A percentile compares a stretch with the other conserved stretches of the same genome.
Evolutionary conservation across 2,797 vertebrate species (phyloP).

Genomic region (Phrynocephalus vlangalii): DNA sequence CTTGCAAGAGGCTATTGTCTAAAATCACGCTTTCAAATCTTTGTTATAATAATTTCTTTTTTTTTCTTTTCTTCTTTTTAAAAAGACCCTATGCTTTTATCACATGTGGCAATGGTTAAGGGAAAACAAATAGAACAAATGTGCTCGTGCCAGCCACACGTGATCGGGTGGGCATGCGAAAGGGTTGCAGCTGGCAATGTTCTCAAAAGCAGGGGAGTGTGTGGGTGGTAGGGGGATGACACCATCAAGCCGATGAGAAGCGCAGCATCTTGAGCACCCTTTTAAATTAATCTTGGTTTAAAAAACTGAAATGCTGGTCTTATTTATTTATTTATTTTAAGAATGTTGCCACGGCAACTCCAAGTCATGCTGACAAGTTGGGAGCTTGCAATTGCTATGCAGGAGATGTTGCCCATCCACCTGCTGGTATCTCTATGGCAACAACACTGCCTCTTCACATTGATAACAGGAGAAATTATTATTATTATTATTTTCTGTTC

Average conservation of each 20-base stretch:
- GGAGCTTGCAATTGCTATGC: slow-evolving; percentile 68
- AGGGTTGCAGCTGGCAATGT: neutral
- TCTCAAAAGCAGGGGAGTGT: neutral
- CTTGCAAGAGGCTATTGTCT: neutral
- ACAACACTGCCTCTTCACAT: slow-evolving; percentile 63
- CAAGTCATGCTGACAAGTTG: slow-evolving; percentile 55
- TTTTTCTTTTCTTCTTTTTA: neutral
- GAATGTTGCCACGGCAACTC: slow-evolving; percentile 68
- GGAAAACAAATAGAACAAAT: neutral
- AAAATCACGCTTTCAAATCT: no score
- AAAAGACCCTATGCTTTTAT: neutral
- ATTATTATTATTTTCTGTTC: neutral
- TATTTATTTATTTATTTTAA: neutral
- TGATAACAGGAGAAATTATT: slow-evolving; percentile 41
- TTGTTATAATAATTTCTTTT: no score
- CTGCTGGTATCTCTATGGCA: slow-evolving; percentile 73
- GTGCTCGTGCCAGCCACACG: neutral
- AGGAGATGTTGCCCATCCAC: slow-evolving; percentile 57
- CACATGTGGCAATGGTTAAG: neutral
- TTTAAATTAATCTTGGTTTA: slow-evolving; percentile 58
- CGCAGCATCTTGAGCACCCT: slow-evolving; percentile 20
- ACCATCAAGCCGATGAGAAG: slow-evolving; percentile 39
- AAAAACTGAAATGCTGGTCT: slow-evolving; percentile 45
- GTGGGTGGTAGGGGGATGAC: neutral
- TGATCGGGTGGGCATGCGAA: neutral